These are phyloP conservation scores for Ciconia nigra DNA, from an alignment of 2,797 vertebrate species.

Conservation along the genomic window DNA sequence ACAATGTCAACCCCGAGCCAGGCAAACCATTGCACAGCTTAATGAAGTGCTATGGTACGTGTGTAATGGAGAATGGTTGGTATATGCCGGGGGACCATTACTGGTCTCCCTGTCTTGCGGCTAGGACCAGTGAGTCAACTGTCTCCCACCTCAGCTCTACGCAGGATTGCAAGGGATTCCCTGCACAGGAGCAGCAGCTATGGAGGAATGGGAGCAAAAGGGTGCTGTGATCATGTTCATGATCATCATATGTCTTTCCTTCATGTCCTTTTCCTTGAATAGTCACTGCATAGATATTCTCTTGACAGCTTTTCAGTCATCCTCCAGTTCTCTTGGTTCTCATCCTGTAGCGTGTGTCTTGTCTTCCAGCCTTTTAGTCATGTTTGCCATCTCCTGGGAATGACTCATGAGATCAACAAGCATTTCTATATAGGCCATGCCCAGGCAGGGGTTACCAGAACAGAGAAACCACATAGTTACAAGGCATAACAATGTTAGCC, in stretches of 20 bases:
- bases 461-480: slow-evolving; percentile 52
- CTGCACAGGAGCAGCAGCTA: not conserved
- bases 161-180: not conserved
- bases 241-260: too few species aligned
- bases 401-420: slow-evolving; percentile 13
- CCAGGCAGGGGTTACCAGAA: slow-evolving; percentile 57
- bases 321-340: not conserved
- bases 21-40: not conserved
- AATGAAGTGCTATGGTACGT: not conserved
- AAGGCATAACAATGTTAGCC: slow-evolving; percentile 1
- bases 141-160: not conserved
- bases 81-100: not conserved
- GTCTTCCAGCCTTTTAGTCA: slow-evolving; percentile 4
- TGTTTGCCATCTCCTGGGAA: slow-evolving; percentile 37
- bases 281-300: not conserved
- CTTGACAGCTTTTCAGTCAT: not conserved
- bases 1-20: slow-evolving; percentile 29
- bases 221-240: not conserved
- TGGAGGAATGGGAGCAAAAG: not conserved
- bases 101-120: not conserved
- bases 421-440: not conserved
- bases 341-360: not conserved
- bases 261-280: not conserved
- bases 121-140: not conserved
- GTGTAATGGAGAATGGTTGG: not conserved